Base-by-base conservation (phyloP, 2,113 vertebrate species). In the Monarcha castaneiventris region DNA sequence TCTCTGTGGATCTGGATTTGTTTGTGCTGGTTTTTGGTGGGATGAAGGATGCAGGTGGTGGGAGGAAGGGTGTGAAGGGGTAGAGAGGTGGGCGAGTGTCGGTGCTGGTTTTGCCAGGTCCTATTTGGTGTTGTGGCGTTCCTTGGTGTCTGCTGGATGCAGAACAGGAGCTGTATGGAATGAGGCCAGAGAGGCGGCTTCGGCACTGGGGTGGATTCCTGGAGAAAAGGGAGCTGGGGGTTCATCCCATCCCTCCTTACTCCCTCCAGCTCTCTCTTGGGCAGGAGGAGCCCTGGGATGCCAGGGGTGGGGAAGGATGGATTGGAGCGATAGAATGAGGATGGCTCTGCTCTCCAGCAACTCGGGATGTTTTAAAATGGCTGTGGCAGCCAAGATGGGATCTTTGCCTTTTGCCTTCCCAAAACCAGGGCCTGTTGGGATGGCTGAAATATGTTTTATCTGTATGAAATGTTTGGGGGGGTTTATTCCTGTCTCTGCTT, bases 241-340 rank as follows among this genome's bases (percentile, higher is more conserved):
- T 29, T 61, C 8, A 5, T n/a, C 51, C 68, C 74, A 77, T 49
- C 37, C 43, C 27, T 6, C 9, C 29, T 55, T 14, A 1, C 33
- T 75, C 63, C n/a, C 59, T 56, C 10, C 27, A 6, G 56, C 46
- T 67, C 46, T 33, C 39, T 35, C 22, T 35, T 0, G 1, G 63
- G 51, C 63, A 75, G 62, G 25, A 37, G 52, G 37, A 58, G 26
- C 49, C 56, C 44, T 0, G 0, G 35, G 19, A 22, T 54, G 46
- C 23, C 8, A 16, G 20, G 15, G 9, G 11, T 14, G 25, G 44
- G 8, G 13, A 56, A 46, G 61, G 49, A 58, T 17, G 43, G 61
- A 22, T 33, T 6, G 8, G 35, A 62, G 41, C 0, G 0, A 27
- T 17, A 30, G 41, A 32, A 12, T 0, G 0, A 58, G 63, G 30